Base-by-base conservation (phyloP, 2,797 vertebrate species). In the Etheostoma nigrum region DNA sequence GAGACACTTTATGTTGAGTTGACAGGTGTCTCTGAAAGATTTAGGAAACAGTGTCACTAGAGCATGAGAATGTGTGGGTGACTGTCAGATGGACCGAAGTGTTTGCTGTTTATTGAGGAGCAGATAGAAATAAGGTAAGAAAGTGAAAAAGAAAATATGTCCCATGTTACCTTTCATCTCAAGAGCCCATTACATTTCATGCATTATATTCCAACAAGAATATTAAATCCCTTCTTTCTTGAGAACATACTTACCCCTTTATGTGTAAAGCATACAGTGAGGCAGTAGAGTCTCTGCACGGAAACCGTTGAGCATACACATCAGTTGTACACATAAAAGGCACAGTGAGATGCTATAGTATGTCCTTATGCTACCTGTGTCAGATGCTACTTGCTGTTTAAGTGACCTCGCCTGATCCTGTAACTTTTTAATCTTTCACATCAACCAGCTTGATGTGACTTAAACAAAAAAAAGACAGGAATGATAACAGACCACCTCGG, bases 21-120 rank as follows among this genome's bases (percentile, higher is more conserved):
- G 74, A 73, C 71, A 77, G 85, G 77, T 86, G 81, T 63, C 2
- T 1, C 15, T 76, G 42, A 72, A 64, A 65, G 60, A 62, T 88
- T 74, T 65, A 58, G 62, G 57, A 60, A 75, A 79, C 18, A 13
- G 67, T 73, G 64, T 83, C 74, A 86, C 21, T 61, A 14, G 55
- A 72, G 63, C 27, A n/a, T 30, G 67, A 62, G 76, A 53, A 5
- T 6, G 44, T 21, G 67, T 62, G 36, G 58, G 67, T n/a, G 45
- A 42, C 52, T 67, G 33, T 78, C 63, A 65, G 36, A 36, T 6
- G 14, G 59, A 68, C 23, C 4, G 15, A 10, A 44, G 36, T 58
- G 55, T 72, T 62, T 47, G n/a, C 42, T 74, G 62, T 65, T 74
- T 59, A 74, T 60, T 73, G 62, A 51, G 23, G 40, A 71, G 19